Base-by-base conservation (phyloP, 2,113 vertebrate genomes). In the Asarcornis scutulata region DNA sequence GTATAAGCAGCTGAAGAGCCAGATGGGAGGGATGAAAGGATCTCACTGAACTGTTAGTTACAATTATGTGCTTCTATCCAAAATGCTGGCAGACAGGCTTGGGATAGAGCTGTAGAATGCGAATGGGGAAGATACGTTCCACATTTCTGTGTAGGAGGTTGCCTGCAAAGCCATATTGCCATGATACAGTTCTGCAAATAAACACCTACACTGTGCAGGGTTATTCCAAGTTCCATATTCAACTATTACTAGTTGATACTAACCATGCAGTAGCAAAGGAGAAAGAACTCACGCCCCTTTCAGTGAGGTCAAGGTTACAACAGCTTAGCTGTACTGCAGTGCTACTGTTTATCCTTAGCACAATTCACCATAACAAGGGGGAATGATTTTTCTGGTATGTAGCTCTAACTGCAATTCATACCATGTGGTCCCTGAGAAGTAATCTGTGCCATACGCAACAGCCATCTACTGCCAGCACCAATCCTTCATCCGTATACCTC, bases 1-100 rank as follows among this genome's bases (percentile, higher is more conserved):
- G 52, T 86, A 38, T 81, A 44, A 88, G 83, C 74, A 94, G 69
- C 89, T 94, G 66, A 78, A 83, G 68, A 88, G 46, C 55, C 90
- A 91, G 59, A 94, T 93, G 73, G 72, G 25, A 91, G 53, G 40
- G 59, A 42, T 77, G 80, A 50, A 95, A 83, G 76, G 46, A 80
- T 83, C 85, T 85, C 44, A 2, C 66, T 48, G 53, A 91, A 74
- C 55, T 67, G n/a, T 25, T 62, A 81, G 67, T 74, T 88, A 6
- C 53, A 60, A 63, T 86, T 93, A 52, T 85, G 11, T 83, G 64
- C 73, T 93, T 90, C 75, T 73, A 5, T 92, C 76, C 42, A 50
- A 78, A 67, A 32, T 81, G 56, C 55, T 91, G 79, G 34, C 88
- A 97, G 46, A 27, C 27, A 74, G 79, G 73, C 55, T 86, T 81